Evolutionary conservation across 2,888 invertebrate species (phyloP), one percentile per base, ranked within the genome.

Genomic region (Brenthis hecate): DNA sequence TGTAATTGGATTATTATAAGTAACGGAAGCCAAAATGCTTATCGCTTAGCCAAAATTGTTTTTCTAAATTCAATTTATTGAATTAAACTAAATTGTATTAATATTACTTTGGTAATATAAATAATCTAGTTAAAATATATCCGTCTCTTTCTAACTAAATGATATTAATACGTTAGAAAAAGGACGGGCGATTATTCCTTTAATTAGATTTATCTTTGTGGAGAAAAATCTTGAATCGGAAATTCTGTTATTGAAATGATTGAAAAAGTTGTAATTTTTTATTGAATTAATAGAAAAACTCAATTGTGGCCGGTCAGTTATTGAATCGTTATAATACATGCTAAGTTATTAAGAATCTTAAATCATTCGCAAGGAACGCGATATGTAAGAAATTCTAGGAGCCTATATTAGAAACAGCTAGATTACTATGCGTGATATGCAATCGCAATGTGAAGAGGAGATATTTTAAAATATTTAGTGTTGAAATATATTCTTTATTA

Each of bases 371-470:
- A 67, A 65, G 71, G 36, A 62, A 71, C 54, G 70, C 72, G 56
- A 70, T 66, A 75, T 84, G 83, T 87, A 85, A 87, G 84, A 86
- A 80, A 72, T 64, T 82, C 89, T 89, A 89, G 85, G 86, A 88
- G 85, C 88, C 86, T 86, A 86, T 85, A 80, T 77, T 77, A 80
- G 81, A 83, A 85, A 81, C 80, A 83, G 81, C 84, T 85, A 85
- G 69, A 72, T 74, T 75, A 80, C 80, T 81, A 80, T 80, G 89
- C 86, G 91, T 91, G 91, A 91, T 90, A 91, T 91, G 90, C 87
- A 82, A 82, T 85, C 80, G 83, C 83, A 84, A 86, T 80, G 89
- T 89, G 89, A 86, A 66, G 65, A 85, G 85, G 85, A 86, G 84
- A 86, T 84, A 80, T 80, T 80, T 78, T 72, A 74, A 77, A 79